Conservation (phyloP, 2,888 invertebrate species). For the Doris montereyensis region DNA sequence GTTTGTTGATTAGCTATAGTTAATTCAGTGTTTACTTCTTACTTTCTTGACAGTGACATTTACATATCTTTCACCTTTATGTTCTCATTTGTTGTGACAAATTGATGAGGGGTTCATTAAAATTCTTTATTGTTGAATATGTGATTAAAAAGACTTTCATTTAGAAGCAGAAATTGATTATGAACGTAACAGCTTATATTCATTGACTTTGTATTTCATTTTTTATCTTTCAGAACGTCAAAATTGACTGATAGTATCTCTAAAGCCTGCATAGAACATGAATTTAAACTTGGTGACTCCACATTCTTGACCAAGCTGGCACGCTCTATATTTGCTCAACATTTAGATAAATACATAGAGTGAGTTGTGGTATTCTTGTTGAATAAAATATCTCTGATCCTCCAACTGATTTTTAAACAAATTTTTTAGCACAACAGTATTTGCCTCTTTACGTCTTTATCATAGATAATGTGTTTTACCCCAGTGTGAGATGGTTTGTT, state of each 20-base stretch:
- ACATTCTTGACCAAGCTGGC: conserved; percentile 85
- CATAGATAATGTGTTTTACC: too few relatives aligned
- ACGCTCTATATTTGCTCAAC: conserved; percentile 85
- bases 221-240: conserved; percentile 77
- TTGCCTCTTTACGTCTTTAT: too few relatives aligned
- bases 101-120: too few relatives aligned
- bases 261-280: conserved; percentile 68
- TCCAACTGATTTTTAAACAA: too few relatives aligned
- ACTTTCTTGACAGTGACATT: not conserved
- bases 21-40: too few relatives aligned
- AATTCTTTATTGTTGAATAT: not conserved
- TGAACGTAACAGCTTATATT: not conserved
- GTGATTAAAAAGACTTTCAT: not conserved
- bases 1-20: too few relatives aligned
- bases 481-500: too few relatives aligned
- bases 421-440: too few relatives aligned
- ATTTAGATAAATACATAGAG: conserved; percentile 81
- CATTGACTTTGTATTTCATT: not conserved
- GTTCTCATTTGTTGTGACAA: too few relatives aligned
- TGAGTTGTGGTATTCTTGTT: too few relatives aligned
- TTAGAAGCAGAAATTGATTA: not conserved
- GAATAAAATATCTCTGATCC: too few relatives aligned
- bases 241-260: conserved; percentile 82
- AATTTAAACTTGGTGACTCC: conserved; percentile 86
- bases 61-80: not conserved